Evolutionary conservation across 2,888 invertebrate genomes (phyloP).

Genomic region (Podotricha telesiphe): DNA sequence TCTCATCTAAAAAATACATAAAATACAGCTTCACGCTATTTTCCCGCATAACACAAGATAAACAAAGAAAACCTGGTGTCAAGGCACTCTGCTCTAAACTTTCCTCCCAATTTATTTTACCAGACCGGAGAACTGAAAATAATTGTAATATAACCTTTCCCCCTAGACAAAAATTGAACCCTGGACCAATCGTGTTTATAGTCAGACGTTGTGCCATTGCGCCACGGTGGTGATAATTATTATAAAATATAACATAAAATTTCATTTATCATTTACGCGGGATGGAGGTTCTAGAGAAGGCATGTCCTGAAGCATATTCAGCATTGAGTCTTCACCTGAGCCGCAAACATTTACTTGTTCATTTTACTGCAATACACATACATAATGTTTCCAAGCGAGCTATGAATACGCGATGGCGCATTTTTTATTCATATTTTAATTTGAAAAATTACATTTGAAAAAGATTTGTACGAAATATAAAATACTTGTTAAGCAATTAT

Average conservation of each 20-base stretch:
- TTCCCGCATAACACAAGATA: no score
- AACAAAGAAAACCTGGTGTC: no score
- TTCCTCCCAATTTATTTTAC: no score
- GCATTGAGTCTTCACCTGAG: background rate
- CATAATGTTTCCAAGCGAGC: conserved; percentile 1
- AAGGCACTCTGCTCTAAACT: no score
- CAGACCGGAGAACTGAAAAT: no score
- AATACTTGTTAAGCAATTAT: background rate
- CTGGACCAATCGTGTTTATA: no score
- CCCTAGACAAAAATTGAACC: no score
- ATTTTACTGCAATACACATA: background rate
- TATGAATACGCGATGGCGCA: conserved; percentile 13
- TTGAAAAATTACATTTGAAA: background rate
- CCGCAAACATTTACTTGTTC: background rate
- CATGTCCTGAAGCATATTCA: background rate
- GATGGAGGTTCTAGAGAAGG: background rate
- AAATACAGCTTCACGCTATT: no score
- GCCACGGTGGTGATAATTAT: no score
- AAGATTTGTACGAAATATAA: background rate
- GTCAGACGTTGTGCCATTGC: no score
- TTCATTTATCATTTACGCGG: background rate
- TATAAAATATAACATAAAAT: background rate
- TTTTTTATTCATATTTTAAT: conserved; percentile 13
- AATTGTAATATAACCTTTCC: no score
- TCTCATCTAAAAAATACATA: no score